Evolutionary conservation across 2,888 invertebrate species (phyloP).

Genomic region (Aricia artaxerxes): DNA sequence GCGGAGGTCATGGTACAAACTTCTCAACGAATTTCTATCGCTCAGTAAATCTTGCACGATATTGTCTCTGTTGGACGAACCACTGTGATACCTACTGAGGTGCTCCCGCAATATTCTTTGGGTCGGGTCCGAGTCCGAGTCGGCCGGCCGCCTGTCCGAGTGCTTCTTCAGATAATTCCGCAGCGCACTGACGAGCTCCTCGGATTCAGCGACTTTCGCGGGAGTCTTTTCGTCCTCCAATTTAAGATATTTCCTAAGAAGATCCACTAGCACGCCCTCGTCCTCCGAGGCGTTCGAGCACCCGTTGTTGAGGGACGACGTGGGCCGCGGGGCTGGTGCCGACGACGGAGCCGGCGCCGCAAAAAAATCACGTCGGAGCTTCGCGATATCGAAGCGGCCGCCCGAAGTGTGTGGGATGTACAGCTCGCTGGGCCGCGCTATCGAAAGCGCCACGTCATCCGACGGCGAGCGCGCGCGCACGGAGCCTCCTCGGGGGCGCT

Average conservation of each 20-base stretch:
- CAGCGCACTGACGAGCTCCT: slow-evolving; percentile 83
- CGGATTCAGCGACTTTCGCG: slow-evolving; percentile 74
- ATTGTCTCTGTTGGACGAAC: slow-evolving; percentile 83
- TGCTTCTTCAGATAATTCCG: slow-evolving; percentile 78
- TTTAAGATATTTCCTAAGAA: slow-evolving; percentile 84
- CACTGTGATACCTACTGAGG: slow-evolving; percentile 84
- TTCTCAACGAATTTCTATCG: slow-evolving; percentile 86
- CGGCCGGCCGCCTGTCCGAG: slow-evolving; percentile 59
- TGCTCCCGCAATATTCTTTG: slow-evolving; percentile 83
- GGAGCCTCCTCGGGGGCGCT: slow-evolving; percentile 83
- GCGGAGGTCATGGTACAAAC: slow-evolving; percentile 86
- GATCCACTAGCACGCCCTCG: slow-evolving; percentile 81
- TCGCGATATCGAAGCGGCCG: slow-evolving; percentile 85
- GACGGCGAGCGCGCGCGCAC: slow-evolving; percentile 84
- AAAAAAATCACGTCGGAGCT: slow-evolving; percentile 84
- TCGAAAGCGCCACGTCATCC: slow-evolving; percentile 79
- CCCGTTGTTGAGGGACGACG: slow-evolving; percentile 56
- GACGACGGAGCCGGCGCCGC: slow-evolving; percentile 66
- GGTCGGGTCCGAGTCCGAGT: slow-evolving; percentile 60
- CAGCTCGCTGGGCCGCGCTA: slow-evolving; percentile 72
- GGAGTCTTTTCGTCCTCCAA: slow-evolving; percentile 78
- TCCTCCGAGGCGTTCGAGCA: slow-evolving; percentile 66
- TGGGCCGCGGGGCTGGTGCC: slow-evolving; percentile 52
- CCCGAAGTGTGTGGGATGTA: slow-evolving; percentile 76
- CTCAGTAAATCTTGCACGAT: slow-evolving; percentile 87